Base-by-base conservation (phyloP, 1,140 invertebrate genomes). In the Calosoma granatense region DNA sequence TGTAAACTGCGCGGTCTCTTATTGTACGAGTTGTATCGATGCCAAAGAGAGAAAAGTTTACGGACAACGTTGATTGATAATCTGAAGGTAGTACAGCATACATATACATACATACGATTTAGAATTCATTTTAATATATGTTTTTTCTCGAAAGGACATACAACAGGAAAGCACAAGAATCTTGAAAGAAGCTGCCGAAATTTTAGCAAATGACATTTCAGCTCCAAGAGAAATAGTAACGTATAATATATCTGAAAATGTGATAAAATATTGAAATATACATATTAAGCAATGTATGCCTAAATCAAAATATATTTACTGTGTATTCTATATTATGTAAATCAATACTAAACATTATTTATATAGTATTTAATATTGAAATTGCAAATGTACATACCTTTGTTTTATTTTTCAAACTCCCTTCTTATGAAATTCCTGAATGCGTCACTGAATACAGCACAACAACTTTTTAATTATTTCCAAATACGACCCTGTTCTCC, bases 1-100 rank as follows among this genome's bases (percentile, higher is more conserved):
- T 71, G 70, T 52, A 71, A 68, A 21, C 58, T 71, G 0, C 69
- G 67, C 61, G 70, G 53, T 1, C 22, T 54, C 4, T 11, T 54
- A 11, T 36, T 54, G 14, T n/a, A 54, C 14, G 53, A 54, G 36
- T 20, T 30, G 20, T 36, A 54, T 20, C 14, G 15, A 2, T 23
- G 20, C 9, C 6, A 23, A 26, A 54, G 15, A 6, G 26, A 54
- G 14, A 36, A 30, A 30, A 36, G 3, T 1, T 21, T 19, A 22
- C 51, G 22, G 23, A 22, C 6, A 53, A 53, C 14, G 12, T 20
- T 14, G 21, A 53, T 14, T 22, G 23, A 53, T 53, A 17, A 20
- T 53, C 12, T 15, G 11, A 22, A 53, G 17, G 11, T 53, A 53
- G 23, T 22, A 22, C 20, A 11, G 9, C n/a, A 54, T n/a, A 4